Conservation (phyloP, 2,888 invertebrate genomes). For the Erebia epiphron region DNA sequence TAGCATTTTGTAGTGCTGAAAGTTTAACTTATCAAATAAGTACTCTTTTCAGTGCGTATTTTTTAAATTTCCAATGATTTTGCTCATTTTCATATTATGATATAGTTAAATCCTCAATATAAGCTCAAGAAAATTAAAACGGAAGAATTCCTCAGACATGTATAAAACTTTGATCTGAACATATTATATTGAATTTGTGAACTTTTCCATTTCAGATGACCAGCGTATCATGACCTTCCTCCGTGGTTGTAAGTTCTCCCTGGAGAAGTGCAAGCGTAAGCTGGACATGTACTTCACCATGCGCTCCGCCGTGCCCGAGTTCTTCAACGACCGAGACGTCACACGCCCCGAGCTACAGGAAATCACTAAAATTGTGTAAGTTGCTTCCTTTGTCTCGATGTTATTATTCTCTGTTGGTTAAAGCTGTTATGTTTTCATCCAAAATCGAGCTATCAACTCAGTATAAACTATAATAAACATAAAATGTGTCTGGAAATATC, state of each 20-base stretch:
- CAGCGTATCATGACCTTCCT: constrained; percentile 90
- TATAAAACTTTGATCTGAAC: neutral
- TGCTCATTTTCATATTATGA: no score
- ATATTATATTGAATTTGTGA: neutral
- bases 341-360: constrained; percentile 88
- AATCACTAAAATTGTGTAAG: constrained; percentile 87
- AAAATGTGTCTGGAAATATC: no score
- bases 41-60: no score
- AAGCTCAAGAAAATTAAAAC: neutral
- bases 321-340: constrained; percentile 90
- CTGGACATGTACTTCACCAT: constrained; percentile 95
- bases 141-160: no score
- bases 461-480: no score
- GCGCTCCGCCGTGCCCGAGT: constrained; percentile 91
- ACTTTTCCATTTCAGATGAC: constrained; percentile 83
- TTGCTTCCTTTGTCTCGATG: constrained; percentile 33
- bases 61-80: no score
- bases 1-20: no score
- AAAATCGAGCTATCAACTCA: neutral
- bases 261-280: constrained; percentile 93
- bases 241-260: constrained; percentile 92
- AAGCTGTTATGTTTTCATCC: no score
- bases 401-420: no score
- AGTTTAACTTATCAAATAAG: no score
- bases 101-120: no score